Conservation (phyloP, 2,113 vertebrate genomes). For the human (Homo sapiens) region DNA sequence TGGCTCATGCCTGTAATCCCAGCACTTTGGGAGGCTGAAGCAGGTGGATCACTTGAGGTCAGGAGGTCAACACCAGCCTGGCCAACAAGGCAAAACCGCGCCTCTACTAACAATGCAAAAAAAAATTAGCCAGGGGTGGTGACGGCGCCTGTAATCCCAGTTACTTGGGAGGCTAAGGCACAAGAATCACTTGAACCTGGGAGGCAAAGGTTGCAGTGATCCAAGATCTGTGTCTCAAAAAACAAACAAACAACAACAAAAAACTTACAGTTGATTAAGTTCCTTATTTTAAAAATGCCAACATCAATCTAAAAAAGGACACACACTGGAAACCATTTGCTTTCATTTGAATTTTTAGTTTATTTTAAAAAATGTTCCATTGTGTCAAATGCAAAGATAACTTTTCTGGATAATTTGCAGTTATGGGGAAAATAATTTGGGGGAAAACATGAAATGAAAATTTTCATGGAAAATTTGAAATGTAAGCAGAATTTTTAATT, state of each 20-base stretch:
- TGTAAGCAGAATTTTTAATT: not conserved
- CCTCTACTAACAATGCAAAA: too few species aligned
- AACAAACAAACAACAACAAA: not conserved
- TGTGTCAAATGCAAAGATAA: not conserved
- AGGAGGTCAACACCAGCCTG: too few species aligned
- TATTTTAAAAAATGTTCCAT: not conserved
- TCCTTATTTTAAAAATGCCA: not conserved
- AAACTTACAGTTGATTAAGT: not conserved
- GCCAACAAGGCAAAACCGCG: too few species aligned
- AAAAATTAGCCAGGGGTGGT: too few species aligned
- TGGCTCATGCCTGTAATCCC: too few species aligned
- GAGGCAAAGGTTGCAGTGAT: too few species aligned
- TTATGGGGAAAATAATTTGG: not conserved
- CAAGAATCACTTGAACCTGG: too few species aligned
- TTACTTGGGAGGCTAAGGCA: too few species aligned
- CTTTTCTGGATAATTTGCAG: slow-evolving; percentile 10
- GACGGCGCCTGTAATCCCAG: too few species aligned
- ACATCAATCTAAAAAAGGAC: not conserved
- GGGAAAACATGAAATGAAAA: not conserved
- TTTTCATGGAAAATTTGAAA: not conserved
- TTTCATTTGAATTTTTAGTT: slow-evolving; percentile 1
- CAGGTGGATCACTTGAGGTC: too few species aligned
- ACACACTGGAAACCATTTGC: not conserved
- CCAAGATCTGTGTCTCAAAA: too few species aligned
- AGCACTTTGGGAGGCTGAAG: too few species aligned